Percentiles rank a stretch among this genome's conserved stretches.
phyloP scores from a whole-genome alignment of 2,797 vertebrate species.

The Liparis tanakae region DNA sequence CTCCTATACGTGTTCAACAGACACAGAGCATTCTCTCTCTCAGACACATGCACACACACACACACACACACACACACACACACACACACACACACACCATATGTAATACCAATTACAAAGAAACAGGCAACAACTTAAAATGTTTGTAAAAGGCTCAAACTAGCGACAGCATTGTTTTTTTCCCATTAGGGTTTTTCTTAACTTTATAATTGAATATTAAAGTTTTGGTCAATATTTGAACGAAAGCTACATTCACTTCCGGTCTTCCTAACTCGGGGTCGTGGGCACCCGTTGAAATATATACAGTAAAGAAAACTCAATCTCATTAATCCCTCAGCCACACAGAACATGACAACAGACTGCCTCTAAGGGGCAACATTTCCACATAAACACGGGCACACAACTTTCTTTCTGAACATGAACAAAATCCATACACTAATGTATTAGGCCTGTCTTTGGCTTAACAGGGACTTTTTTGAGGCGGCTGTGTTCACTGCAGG shows the following conservation, averaged over 20 bases:
- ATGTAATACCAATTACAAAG: background rate
- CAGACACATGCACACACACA: background rate
- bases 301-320: background rate
- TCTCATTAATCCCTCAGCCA: background rate
- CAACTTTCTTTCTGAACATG: background rate
- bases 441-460: background rate
- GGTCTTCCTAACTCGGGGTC: background rate
- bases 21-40: background rate
- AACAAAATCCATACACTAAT: background rate
- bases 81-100: too few relatives aligned
- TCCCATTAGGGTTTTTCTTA: background rate
- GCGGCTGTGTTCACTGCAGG: constrained; percentile 12
- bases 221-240: background rate
- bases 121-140: background rate
- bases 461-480: constrained; percentile 5
- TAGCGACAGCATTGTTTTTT: background rate
- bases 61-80: too few relatives aligned
- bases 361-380: constrained; percentile 64
- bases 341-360: background rate
- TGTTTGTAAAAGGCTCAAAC: background rate
- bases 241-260: background rate
- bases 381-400: constrained; percentile 35
- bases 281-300: background rate
- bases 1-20: constrained; percentile 13
- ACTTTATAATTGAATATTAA: background rate